Evolutionary conservation across 2,888 invertebrate genomes (phyloP).

Genomic region (Rhamphomyia laevipes): DNA sequence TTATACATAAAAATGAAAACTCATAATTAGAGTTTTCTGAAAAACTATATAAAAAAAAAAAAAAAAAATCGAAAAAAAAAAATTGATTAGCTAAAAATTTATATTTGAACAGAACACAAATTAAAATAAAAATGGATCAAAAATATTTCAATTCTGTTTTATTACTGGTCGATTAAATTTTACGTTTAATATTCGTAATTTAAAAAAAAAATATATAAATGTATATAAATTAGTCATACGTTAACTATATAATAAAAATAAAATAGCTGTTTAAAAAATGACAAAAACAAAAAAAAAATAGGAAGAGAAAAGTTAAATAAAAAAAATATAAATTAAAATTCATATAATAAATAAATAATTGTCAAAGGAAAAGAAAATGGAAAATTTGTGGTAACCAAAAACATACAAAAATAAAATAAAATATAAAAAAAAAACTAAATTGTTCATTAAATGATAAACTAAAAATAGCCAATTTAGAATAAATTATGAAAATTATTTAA

Average conservation of each 20-base stretch:
- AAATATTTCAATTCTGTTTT: too few relatives aligned
- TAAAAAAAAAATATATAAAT: neutral
- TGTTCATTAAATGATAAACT: neutral
- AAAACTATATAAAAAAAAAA: too few relatives aligned
- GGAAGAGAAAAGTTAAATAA: neutral
- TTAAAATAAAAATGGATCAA: too few relatives aligned
- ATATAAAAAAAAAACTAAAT: neutral
- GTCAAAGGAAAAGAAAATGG: neutral
- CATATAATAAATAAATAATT: too few relatives aligned
- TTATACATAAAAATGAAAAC: too few relatives aligned
- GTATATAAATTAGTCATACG: constrained; percentile 1
- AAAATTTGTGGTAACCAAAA: neutral
- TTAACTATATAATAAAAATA: neutral
- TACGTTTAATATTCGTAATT: neutral
- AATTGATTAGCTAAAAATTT: too few relatives aligned
- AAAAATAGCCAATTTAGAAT: constrained; percentile 2
- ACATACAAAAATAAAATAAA: neutral
- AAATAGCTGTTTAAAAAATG: neutral
- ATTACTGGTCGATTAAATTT: too few relatives aligned
- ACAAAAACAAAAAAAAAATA: too few relatives aligned
- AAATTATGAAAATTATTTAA: neutral
- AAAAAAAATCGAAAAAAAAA: too few relatives aligned
- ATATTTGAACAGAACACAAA: too few relatives aligned
- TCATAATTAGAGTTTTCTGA: too few relatives aligned
- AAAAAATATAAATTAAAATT: neutral